Percentiles rank a stretch among this genome's conserved stretches.
phyloP scores from a whole-genome alignment of 2,113 vertebrate genomes.

The Eublepharis macularius region DNA sequence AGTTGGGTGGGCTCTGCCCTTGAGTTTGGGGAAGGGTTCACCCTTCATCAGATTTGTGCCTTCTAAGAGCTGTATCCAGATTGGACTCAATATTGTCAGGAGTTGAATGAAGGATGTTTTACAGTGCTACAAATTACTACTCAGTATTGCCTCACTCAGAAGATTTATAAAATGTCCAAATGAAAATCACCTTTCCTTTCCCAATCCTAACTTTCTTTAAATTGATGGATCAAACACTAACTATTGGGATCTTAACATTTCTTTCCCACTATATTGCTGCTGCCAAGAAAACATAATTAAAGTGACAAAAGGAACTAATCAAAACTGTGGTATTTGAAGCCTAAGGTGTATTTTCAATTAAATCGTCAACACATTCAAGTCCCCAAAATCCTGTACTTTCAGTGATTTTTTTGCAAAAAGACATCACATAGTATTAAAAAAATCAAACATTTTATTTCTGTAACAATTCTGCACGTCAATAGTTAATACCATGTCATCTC shows the following conservation, averaged over 20 bases:
- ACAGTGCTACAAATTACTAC: neutral
- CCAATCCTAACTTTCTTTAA: neutral
- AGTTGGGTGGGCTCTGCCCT: no score
- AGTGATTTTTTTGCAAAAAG: neutral
- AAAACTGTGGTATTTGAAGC: conserved; percentile 9
- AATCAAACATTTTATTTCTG: conserved; percentile 9
- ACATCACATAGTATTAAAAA: neutral
- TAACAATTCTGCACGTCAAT: conserved; percentile 35
- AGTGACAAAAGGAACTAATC: neutral
- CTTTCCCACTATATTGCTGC: conserved; percentile 31
- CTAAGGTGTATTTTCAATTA: neutral
- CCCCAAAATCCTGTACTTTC: neutral
- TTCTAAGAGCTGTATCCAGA: no score
- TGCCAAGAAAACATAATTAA: neutral
- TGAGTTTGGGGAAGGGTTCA: no score
- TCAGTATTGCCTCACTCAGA: neutral
- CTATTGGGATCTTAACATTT: neutral
- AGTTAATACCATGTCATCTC: conserved; percentile 48
- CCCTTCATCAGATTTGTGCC: no score
- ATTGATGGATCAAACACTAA: neutral
- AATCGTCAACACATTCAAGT: neutral
- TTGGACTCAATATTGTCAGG: no score
- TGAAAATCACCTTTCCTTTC: neutral
- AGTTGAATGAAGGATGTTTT: neutral
- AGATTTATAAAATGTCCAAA: neutral